A percentile compares a stretch with the other conserved stretches of the same genome.
Conservation (phyloP, 2,888 invertebrate species). For the Sturmia bella region DNA sequence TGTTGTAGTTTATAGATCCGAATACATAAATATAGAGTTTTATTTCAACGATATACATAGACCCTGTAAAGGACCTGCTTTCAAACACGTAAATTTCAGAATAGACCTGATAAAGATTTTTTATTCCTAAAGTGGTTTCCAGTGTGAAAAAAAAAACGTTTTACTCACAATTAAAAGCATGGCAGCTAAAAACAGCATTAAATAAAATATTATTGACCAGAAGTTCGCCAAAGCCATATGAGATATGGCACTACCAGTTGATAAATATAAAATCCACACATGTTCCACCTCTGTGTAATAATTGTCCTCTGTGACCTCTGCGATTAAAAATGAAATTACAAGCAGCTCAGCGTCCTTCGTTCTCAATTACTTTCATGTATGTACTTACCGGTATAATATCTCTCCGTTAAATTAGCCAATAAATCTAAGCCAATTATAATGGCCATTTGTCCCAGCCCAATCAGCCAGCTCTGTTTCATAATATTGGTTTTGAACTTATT, state of each 20-base stretch:
- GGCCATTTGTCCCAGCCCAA: conserved; percentile 75
- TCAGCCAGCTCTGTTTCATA: conserved; percentile 80
- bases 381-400: conserved; percentile 81
- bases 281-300: conserved; percentile 68
- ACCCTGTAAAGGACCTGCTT: too few relatives aligned
- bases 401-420: conserved; percentile 87
- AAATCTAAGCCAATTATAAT: conserved; percentile 83
- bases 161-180: conserved; percentile 88
- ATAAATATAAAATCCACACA: conserved; percentile 75
- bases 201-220: conserved; percentile 89
- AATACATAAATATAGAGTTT: too few relatives aligned
- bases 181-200: conserved; percentile 89
- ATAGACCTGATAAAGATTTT: too few relatives aligned
- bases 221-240: conserved; percentile 84
- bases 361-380: too few relatives aligned
- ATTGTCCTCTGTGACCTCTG: conserved; percentile 50
- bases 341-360: too few relatives aligned
- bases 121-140: too few relatives aligned
- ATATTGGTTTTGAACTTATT: conserved; percentile 89
- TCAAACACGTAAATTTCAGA: too few relatives aligned
- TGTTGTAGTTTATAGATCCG: too few relatives aligned
- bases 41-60: too few relatives aligned
- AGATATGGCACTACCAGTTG: conserved; percentile 74
- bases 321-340: not conserved
- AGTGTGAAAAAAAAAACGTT: too few relatives aligned